A percentile compares a stretch with the other conserved stretches of the same genome.
These are phyloP conservation scores for Cheilosia grossa DNA, from an alignment of 2,888 invertebrate genomes.

Conservation along the genomic window DNA sequence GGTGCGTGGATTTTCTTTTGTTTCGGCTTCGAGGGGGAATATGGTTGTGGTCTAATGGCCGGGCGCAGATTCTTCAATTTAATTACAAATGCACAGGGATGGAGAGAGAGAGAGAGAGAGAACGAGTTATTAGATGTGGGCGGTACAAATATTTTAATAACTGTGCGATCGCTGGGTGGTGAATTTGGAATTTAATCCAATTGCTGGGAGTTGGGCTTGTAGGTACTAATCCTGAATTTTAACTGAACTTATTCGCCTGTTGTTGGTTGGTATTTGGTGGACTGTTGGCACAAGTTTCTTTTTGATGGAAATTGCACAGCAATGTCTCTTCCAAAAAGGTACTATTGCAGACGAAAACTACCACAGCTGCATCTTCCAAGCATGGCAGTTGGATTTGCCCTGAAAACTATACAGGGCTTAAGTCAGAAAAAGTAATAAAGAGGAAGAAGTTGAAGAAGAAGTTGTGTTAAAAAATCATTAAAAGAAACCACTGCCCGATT, in stretches of 20 bases:
- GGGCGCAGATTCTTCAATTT: slow-evolving; percentile 5
- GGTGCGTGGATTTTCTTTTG: slow-evolving; percentile 28
- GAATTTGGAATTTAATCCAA: neutral
- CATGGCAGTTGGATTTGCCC: no score
- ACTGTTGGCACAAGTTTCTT: no score
- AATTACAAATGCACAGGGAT: neutral
- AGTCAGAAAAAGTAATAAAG: no score
- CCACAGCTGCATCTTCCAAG: no score
- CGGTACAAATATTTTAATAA: slow-evolving; percentile 17
- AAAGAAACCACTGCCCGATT: no score
- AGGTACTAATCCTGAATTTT: neutral
- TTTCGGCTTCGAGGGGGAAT: slow-evolving; percentile 4
- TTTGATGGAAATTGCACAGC: no score
- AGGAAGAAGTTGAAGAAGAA: no score
- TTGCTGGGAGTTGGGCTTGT: neutral
- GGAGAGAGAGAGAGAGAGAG: neutral
- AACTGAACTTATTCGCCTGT: neutral
- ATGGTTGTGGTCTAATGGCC: slow-evolving; percentile 6
- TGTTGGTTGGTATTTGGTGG: neutral
- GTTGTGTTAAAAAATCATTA: no score
- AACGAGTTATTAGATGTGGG: neutral
- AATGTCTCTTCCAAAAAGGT: no score
- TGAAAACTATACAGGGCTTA: no score
- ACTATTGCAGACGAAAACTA: no score
- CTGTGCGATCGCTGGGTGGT: neutral